Percentiles rank a stretch among this genome's conserved stretches.
Evolutionary conservation across 2,888 invertebrate species (phyloP).

Genomic region (Heteropelma amictum): DNA sequence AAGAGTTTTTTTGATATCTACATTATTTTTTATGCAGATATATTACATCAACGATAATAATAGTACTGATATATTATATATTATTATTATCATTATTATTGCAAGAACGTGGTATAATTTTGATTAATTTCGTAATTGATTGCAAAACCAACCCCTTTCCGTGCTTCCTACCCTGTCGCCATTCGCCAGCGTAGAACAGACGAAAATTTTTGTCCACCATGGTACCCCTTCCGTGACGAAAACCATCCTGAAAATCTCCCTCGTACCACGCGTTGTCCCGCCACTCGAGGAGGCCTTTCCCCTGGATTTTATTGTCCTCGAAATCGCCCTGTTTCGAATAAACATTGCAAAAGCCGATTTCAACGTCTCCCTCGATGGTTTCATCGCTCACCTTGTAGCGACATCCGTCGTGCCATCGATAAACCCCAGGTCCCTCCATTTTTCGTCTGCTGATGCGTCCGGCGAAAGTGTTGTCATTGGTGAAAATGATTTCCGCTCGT

Average conservation of each 20-base stretch:
- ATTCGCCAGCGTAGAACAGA: constrained; percentile 75
- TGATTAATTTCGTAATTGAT: not conserved
- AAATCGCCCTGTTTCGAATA: constrained; percentile 80
- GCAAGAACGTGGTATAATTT: too few species aligned
- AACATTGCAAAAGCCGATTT: not conserved
- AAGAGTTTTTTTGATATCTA: not conserved
- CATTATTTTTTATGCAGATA: too few species aligned
- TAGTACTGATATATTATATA: too few species aligned
- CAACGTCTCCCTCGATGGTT: too few species aligned
- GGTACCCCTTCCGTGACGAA: constrained; percentile 78
- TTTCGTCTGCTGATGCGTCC: constrained; percentile 80
- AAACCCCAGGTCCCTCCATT: constrained; percentile 82
- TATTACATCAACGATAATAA: too few species aligned
- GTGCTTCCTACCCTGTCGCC: constrained; percentile 75
- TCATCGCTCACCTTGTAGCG: constrained; percentile 79
- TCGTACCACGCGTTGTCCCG: constrained; percentile 81
- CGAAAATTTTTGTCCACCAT: constrained; percentile 59
- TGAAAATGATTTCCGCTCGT: constrained; percentile 79
- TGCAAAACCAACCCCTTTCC: constrained; percentile 75
- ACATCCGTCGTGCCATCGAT: constrained; percentile 81
- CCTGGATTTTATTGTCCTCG: constrained; percentile 80
- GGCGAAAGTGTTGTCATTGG: constrained; percentile 81
- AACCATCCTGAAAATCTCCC: constrained; percentile 80
- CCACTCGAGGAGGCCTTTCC: constrained; percentile 80
- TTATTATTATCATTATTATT: too few species aligned